phyloP scores from a whole-genome alignment of 2,797 vertebrate species.

The Tympanoctomys barrerae region DNA sequence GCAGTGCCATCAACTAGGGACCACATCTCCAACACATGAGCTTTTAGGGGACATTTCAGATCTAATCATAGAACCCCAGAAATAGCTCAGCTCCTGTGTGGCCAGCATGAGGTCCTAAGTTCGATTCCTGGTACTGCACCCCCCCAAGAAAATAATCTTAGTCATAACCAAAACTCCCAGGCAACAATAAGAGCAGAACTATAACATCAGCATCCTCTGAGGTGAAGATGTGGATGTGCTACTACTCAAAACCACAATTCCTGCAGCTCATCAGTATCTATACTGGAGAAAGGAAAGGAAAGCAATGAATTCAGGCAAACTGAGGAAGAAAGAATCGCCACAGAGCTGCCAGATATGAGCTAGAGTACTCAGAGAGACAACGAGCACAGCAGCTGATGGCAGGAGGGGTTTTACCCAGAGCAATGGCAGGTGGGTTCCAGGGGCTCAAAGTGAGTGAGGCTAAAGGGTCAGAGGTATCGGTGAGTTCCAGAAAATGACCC shows the following conservation, averaged over 20 bases:
- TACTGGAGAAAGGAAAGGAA: not conserved
- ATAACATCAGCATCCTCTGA: not conserved
- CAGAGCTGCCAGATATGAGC: not conserved
- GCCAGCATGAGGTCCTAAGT: too few species aligned
- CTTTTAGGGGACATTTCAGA: not conserved
- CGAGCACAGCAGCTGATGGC: not conserved
- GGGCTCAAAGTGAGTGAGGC: not conserved
- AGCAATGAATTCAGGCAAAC: not conserved
- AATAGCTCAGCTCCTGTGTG: too few species aligned
- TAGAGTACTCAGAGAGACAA: not conserved
- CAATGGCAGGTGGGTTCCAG: not conserved
- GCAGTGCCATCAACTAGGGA: not conserved
- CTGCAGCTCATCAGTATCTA: not conserved
- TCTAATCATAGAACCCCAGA: not conserved
- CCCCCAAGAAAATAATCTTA: too few species aligned
- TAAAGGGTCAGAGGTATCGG: not conserved
- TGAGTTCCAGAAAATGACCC: not conserved
- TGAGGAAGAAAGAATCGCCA: not conserved
- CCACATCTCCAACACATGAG: not conserved
- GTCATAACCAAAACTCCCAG: not conserved
- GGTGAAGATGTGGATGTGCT: not conserved
- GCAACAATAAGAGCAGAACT: not conserved
- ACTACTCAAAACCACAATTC: not conserved
- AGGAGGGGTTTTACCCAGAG: not conserved
- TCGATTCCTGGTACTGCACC: too few species aligned